Evolutionary conservation across 2,113 vertebrate genomes (phyloP).

Genomic region (Percopsis transmontana): DNA sequence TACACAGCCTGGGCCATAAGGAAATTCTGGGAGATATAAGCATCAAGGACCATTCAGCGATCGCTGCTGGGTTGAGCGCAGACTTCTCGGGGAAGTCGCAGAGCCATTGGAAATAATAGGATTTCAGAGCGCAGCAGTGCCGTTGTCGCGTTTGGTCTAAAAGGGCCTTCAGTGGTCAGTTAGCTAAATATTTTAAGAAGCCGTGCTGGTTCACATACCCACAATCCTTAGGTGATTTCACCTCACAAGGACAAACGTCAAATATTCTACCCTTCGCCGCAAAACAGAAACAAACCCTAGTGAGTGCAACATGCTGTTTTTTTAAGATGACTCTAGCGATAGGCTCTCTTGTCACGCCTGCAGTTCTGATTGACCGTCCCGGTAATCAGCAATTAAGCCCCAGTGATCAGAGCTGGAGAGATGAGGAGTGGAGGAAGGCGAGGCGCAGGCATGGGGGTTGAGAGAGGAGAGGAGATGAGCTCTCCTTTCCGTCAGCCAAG

Average conservation of each 20-base stretch:
- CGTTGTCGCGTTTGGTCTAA: too few relatives aligned
- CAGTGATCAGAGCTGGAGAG: conserved; percentile 71
- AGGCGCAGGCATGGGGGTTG: not conserved
- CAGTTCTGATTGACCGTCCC: conserved; percentile 75
- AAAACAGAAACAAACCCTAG: conserved; percentile 52
- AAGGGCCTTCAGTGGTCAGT: conserved; percentile 45
- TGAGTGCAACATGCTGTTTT: conserved; percentile 44
- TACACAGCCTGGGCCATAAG: conserved; percentile 19
- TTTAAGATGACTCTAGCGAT: conserved; percentile 32
- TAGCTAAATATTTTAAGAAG: conserved; percentile 51
- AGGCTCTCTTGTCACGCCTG: conserved; percentile 67
- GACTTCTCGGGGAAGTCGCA: too few relatives aligned
- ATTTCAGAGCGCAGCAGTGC: too few relatives aligned
- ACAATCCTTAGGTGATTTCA: conserved; percentile 37
- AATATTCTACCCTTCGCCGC: conserved; percentile 42
- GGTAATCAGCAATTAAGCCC: conserved; percentile 81
- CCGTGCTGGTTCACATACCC: conserved; percentile 8
- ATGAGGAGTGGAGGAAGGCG: conserved; percentile 26
- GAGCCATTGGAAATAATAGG: too few relatives aligned
- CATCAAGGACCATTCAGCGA: too few relatives aligned
- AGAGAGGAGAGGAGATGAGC: conserved; percentile 28
- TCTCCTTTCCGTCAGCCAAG: conserved; percentile 64
- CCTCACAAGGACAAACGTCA: conserved; percentile 53
- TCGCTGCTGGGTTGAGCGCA: too few relatives aligned
- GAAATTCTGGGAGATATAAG: conserved; percentile 42